Conservation (phyloP, 2,113 vertebrate species). For the Indri indri region DNA sequence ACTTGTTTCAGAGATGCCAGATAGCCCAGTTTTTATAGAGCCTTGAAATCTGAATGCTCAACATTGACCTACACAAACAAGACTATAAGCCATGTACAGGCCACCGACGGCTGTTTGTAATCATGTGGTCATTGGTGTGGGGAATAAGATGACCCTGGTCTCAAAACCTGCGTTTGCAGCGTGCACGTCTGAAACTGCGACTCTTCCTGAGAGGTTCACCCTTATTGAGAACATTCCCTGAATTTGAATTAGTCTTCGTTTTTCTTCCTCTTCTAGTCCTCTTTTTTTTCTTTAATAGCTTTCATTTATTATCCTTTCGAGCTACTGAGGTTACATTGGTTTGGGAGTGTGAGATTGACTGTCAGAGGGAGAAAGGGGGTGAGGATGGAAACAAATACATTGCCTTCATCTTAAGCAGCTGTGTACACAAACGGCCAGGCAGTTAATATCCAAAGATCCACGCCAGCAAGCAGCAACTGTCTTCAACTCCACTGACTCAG, state of each 20-base stretch:
- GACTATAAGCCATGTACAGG: background rate
- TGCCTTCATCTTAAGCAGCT: background rate
- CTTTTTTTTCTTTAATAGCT: background rate
- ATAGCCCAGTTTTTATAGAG: background rate
- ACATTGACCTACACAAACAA: background rate
- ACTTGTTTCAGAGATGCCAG: background rate
- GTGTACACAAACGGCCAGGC: background rate
- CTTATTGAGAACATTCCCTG: background rate
- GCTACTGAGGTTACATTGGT: conserved; percentile 23
- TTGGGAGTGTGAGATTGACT: background rate
- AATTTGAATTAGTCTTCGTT: conserved; percentile 55
- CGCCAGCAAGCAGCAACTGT: conserved; percentile 3
- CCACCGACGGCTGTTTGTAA: background rate
- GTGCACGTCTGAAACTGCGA: accelerated
- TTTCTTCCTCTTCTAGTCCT: conserved; percentile 35
- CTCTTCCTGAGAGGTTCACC: background rate
- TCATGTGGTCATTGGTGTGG: background rate
- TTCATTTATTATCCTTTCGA: conserved; percentile 63
- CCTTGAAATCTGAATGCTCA: background rate
- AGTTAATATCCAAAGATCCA: background rate
- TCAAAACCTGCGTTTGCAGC: background rate
- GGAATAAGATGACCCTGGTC: background rate
- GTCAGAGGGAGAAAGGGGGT: conserved; percentile 41
- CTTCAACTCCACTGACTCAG: conserved; percentile 30
- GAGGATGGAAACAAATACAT: background rate